These are phyloP conservation scores for Yponomeuta sedellus DNA, from an alignment of 2,888 invertebrate species.

Conservation along the genomic window DNA sequence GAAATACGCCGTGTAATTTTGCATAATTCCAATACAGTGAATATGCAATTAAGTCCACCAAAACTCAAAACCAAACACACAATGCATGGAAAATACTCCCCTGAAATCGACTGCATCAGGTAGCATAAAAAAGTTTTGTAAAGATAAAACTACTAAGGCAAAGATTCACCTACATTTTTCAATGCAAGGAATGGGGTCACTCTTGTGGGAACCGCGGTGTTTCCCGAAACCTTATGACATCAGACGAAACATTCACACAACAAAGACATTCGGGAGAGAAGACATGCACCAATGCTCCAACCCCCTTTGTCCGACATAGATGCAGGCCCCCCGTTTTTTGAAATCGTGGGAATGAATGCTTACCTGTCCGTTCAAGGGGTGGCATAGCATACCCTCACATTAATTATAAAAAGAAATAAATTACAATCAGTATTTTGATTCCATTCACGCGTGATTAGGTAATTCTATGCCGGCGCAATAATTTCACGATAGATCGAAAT, in stretches of 20 bases:
- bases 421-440: constrained; percentile 67
- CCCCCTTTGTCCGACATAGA: constrained; percentile 50
- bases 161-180: constrained; percentile 14
- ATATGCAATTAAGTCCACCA: background rate
- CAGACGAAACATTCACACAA: constrained; percentile 30
- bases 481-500: background rate
- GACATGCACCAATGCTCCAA: constrained; percentile 49
- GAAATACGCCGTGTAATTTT: constrained; percentile 18
- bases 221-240: constrained; percentile 22
- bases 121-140: background rate
- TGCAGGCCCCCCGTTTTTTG: constrained; percentile 52
- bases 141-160: background rate
- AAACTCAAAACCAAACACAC: background rate
- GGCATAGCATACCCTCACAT: constrained; percentile 41
- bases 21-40: background rate
- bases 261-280: constrained; percentile 36
- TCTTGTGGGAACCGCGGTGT: constrained; percentile 22
- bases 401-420: constrained; percentile 66
- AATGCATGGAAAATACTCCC: background rate
- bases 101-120: background rate
- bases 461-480: constrained; percentile 36
- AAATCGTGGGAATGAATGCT: constrained; percentile 58
- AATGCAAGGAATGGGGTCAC: constrained; percentile 18
- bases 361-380: constrained; percentile 50
- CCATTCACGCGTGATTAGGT: constrained; percentile 52